Conservation (phyloP, 2,113 vertebrate genomes). For the Pelusios castaneus region DNA sequence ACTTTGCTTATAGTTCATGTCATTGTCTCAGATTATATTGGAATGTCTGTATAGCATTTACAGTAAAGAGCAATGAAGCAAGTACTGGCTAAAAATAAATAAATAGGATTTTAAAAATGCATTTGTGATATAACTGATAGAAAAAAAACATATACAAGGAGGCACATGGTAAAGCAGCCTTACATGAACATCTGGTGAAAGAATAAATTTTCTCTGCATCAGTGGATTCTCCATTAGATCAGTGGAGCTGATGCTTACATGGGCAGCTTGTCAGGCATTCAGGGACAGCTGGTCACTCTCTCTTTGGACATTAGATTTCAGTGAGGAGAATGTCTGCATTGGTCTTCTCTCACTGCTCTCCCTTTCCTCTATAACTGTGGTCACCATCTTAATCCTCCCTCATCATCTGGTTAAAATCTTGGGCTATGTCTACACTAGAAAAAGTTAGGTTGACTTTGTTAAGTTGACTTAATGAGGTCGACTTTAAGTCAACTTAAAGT, state of each 20-base stretch:
- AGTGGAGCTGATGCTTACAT: rapidly evolving
- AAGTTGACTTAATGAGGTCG: too few species aligned
- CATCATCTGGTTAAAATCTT: background rate
- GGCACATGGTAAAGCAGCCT: background rate
- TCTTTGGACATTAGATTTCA: background rate
- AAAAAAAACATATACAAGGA: background rate
- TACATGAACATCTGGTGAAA: conserved; percentile 8
- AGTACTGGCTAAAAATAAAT: background rate
- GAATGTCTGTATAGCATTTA: background rate
- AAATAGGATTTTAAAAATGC: background rate
- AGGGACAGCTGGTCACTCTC: background rate
- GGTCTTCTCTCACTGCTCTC: background rate
- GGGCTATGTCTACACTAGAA: too few species aligned
- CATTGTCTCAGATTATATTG: background rate
- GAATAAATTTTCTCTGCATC: background rate
- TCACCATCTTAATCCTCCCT: background rate
- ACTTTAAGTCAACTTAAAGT: too few species aligned
- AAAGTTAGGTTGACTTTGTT: too few species aligned
- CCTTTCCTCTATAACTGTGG: background rate
- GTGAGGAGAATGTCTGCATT: background rate
- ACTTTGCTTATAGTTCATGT: background rate
- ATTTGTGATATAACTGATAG: background rate
- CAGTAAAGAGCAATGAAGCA: background rate
- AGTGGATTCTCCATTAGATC: background rate
- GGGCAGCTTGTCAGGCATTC: background rate